Evolutionary conservation across 2,113 vertebrate genomes (phyloP), one percentile per base, ranked within the genome.

Genomic region (Pongo pygmaeus): DNA sequence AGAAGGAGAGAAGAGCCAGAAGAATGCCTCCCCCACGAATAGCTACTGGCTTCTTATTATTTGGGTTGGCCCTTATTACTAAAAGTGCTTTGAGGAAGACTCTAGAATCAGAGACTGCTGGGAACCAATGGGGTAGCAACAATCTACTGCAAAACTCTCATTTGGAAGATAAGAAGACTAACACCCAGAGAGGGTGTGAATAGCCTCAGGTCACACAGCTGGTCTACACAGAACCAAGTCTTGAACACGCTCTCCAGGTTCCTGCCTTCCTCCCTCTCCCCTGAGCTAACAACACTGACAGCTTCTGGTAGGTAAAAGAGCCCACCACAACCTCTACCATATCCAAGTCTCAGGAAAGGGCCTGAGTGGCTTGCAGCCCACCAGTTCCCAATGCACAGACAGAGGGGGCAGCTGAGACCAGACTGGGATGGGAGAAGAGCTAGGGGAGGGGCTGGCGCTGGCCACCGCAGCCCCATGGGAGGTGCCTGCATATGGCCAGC

Each of bases 401-500:
- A 10, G 87, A 92, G 48, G 50, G 43, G 86, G 61, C 23, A 38
- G 83, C 88, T 27, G 40, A 70, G 94, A 69, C 32, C 43, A 96
- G 83, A 14, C n/a, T 8, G 11, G 55, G 55, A 8, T 38, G 35
- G 95, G 78, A 89, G 81, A 27, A 64, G 83, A 84, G 79, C 93
- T 32, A 1, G 61, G 75, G 72, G 77, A 87, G 72, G 67, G 84
- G 50, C 61, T 32, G 59, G 91, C 11, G 0, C 88, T 40, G 81
- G 95, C 95, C 89, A 52, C 80, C 0, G 4, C 57, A n/a, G 88
- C 64, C 92, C 72, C 93, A 84, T 0, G 5, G 93, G 93, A 96
- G 83, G 35, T 1, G 32, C 48, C 48, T 91, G 77, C 96, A 89
- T 91, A 85, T 94, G 97, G 97, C 94, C 64, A 97, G 96, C 93